phyloP scores from a whole-genome alignment of 2,797 vertebrate genomes.

The Mergus octosetaceus region DNA sequence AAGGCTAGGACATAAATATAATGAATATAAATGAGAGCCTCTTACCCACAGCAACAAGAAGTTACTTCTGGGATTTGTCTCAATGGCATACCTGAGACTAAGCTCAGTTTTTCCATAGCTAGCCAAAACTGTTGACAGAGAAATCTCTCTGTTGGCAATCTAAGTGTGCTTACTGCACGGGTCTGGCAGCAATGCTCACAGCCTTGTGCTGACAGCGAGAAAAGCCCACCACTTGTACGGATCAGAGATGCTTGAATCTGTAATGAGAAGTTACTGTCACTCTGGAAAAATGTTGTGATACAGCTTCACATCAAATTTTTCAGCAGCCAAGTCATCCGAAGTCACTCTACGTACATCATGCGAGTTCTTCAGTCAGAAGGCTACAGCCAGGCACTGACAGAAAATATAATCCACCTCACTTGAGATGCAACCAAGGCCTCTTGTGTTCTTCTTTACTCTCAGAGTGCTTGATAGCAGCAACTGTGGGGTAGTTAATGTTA shows the following conservation, averaged over 20 bases:
- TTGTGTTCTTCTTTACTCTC: background rate
- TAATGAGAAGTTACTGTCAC: background rate
- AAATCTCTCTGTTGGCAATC: background rate
- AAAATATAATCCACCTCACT: background rate
- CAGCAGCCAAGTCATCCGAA: background rate
- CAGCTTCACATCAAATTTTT: background rate
- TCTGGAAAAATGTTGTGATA: background rate
- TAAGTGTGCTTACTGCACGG: fast-evolving
- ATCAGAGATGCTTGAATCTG: background rate
- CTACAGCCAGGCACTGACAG: background rate
- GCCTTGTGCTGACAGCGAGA: background rate
- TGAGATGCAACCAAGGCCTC: background rate
- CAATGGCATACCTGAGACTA: background rate
- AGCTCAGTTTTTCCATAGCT: background rate
- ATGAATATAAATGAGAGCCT: background rate
- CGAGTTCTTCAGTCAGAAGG: background rate
- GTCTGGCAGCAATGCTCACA: background rate
- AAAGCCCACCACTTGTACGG: background rate
- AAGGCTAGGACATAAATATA: background rate
- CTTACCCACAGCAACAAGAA: background rate
- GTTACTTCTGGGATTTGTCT: background rate
- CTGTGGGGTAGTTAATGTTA: background rate
- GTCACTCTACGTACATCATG: background rate
- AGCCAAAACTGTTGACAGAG: background rate
- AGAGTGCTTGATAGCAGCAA: background rate